phyloP scores from a whole-genome alignment of 2,113 vertebrate genomes.

The Chionis minor region DNA sequence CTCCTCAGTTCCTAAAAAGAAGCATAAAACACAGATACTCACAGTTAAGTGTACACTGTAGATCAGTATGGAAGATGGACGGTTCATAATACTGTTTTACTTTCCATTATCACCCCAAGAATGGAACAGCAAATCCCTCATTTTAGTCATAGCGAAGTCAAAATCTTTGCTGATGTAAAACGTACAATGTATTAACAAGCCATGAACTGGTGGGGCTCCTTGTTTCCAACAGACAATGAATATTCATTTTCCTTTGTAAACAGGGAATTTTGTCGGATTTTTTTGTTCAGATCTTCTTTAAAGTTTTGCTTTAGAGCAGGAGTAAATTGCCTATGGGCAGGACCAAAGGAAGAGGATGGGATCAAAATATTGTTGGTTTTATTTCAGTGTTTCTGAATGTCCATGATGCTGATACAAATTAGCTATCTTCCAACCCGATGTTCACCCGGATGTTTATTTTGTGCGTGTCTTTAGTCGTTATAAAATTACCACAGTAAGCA shows the following conservation, averaged over 20 bases:
- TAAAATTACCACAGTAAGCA: accelerated
- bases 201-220: too few relatives aligned
- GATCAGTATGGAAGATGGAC: neutral
- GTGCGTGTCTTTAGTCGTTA: accelerated
- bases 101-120: neutral
- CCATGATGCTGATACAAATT: too few relatives aligned
- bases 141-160: neutral
- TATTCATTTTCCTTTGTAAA: neutral
- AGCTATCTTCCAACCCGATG: neutral
- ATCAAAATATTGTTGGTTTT: neutral
- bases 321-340: neutral
- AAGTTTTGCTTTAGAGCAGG: neutral
- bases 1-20: neutral
- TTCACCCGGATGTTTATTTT: accelerated
- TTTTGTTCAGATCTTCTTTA: neutral
- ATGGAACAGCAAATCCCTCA: neutral
- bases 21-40: neutral
- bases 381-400: neutral
- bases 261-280: accelerated
- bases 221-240: neutral
- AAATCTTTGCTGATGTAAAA: neutral
- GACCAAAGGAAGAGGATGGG: neutral
- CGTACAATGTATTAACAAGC: accelerated
- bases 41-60: neutral
- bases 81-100: accelerated